phyloP scores from a whole-genome alignment of 2,888 invertebrate genomes.

The Cryptocheilus praepositus region DNA sequence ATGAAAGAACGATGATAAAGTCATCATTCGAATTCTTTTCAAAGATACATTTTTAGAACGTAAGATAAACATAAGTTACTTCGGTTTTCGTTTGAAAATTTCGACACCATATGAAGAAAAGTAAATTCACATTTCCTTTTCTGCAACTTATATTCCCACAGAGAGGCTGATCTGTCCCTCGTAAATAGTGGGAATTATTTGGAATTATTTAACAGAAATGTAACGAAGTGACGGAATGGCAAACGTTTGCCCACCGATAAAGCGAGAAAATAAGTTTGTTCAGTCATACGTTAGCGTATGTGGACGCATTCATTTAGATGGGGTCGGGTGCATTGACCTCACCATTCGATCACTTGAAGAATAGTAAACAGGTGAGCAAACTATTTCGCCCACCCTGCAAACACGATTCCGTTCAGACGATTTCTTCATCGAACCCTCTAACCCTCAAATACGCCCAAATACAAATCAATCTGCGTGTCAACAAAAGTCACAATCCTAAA shows the following conservation, averaged over 20 bases:
- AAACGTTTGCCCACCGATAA: conserved; percentile 32
- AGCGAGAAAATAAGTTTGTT: conserved; percentile 20
- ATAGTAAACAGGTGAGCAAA: conserved; percentile 38
- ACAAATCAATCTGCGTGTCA: too few species aligned
- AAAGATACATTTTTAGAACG: too few species aligned
- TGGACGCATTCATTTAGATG: conserved; percentile 10
- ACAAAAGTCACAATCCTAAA: too few species aligned
- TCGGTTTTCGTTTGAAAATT: too few species aligned
- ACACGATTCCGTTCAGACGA: conserved; percentile 1
- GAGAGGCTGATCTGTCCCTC: too few species aligned
- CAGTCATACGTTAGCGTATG: background rate
- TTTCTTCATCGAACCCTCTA: conserved; percentile 22
- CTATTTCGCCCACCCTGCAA: conserved; percentile 23
- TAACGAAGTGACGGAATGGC: background rate
- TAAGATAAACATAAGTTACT: too few species aligned
- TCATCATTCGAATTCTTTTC: too few species aligned
- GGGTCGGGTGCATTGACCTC: conserved; percentile 21
- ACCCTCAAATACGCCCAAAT: too few species aligned
- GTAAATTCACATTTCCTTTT: too few species aligned
- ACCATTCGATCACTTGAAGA: conserved; percentile 23
- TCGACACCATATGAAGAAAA: too few species aligned
- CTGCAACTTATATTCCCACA: too few species aligned
- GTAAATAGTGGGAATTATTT: background rate
- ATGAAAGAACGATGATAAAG: too few species aligned
- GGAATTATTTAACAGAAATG: conserved; percentile 31